These are phyloP conservation scores for Esox niger DNA, from an alignment of 2,113 vertebrate genomes.

Conservation along the genomic window DNA sequence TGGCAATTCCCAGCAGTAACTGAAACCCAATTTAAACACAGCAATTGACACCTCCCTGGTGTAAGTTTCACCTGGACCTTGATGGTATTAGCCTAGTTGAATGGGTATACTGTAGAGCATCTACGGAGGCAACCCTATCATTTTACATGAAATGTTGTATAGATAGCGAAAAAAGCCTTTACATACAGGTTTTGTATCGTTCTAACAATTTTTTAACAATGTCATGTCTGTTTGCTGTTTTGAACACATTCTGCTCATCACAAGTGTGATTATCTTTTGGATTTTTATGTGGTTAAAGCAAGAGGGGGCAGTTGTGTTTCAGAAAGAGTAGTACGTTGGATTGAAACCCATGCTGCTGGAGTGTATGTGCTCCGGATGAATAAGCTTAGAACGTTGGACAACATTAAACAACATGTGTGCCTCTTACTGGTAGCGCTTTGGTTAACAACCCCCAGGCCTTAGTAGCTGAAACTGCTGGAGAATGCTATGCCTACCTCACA, in stretches of 20 bases:
- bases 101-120: background rate
- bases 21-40: conserved; percentile 20
- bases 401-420: too few relatives aligned
- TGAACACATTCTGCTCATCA: background rate
- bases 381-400: too few relatives aligned
- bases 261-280: too few relatives aligned
- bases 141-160: background rate
- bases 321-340: background rate
- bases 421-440: background rate
- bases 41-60: background rate
- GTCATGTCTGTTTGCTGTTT: background rate
- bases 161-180: background rate
- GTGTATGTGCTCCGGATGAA: too few relatives aligned
- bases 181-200: background rate
- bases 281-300: background rate
- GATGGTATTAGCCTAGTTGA: background rate
- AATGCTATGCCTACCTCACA: background rate
- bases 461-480: background rate
- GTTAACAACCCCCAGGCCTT: background rate
- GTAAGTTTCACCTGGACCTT: conserved; percentile 5
- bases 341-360: too few relatives aligned
- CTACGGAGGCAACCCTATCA: background rate
- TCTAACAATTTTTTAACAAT: background rate
- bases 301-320: too few relatives aligned
- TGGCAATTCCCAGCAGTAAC: too few relatives aligned